Percentiles rank a stretch among this genome's conserved stretches.
Conservation (phyloP, 1,140 invertebrate species). For the Drusus annulatus region DNA sequence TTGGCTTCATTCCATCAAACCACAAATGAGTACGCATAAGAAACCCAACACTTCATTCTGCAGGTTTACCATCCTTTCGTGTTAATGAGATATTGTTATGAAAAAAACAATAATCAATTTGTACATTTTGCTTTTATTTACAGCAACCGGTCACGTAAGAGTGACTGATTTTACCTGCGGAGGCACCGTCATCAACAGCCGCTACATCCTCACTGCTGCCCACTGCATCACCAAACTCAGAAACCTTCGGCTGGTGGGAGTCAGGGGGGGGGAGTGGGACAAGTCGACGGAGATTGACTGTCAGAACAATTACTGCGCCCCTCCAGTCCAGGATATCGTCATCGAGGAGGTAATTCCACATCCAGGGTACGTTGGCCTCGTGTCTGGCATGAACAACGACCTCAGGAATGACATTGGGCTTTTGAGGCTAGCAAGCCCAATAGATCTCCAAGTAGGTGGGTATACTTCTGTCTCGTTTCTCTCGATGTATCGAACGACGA, state of each 20-base stretch:
- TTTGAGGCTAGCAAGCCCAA: slow-evolving; percentile 60
- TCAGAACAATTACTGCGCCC: not conserved
- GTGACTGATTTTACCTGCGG: slow-evolving; percentile 64
- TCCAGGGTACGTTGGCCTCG: too few relatives aligned
- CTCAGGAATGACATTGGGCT: too few relatives aligned
- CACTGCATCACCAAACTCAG: slow-evolving; percentile 75
- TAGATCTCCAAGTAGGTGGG: slow-evolving; percentile 58
- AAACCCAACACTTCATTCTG: too few relatives aligned
- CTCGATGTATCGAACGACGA: too few relatives aligned
- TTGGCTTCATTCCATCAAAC: too few relatives aligned
- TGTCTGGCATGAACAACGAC: too few relatives aligned
- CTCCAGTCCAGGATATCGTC: slow-evolving; percentile 61
- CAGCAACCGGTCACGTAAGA: too few relatives aligned
- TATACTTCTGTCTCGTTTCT: not conserved
- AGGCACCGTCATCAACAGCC: slow-evolving; percentile 76
- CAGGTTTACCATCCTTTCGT: too few relatives aligned
- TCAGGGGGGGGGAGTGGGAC: slow-evolving; percentile 78
- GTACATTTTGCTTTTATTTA: too few relatives aligned
- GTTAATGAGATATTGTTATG: too few relatives aligned
- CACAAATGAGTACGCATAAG: too few relatives aligned
- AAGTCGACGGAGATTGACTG: slow-evolving; percentile 71
- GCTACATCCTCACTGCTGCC: slow-evolving; percentile 81
- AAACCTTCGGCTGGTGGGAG: slow-evolving; percentile 64
- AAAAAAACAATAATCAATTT: too few relatives aligned
- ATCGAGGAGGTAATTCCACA: slow-evolving; percentile 61